These are phyloP conservation scores for Uromys caudimaculatus DNA, from an alignment of 2,797 vertebrate genomes.

Conservation along the genomic window DNA sequence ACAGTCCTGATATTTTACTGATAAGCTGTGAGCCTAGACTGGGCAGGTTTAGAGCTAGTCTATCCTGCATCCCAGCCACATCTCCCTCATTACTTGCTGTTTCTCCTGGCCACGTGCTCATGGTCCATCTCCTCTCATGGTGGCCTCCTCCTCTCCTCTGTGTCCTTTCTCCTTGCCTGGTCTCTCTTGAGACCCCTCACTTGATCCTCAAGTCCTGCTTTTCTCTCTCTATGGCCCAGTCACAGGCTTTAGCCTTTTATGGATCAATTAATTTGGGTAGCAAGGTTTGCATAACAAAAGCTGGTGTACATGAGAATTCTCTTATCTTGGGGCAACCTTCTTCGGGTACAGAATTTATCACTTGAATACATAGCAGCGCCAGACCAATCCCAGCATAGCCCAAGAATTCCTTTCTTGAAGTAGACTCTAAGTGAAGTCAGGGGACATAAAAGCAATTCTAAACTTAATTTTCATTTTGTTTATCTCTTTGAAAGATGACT, in stretches of 20 bases:
- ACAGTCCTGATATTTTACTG: background rate
- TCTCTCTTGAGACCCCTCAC: background rate
- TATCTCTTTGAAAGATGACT: constrained; percentile 5
- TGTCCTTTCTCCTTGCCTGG: background rate
- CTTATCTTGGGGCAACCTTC: background rate
- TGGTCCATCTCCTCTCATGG: background rate
- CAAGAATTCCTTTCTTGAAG: background rate
- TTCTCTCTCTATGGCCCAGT: background rate
- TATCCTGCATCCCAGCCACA: background rate
- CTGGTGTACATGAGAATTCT: background rate
- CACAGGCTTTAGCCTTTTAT: background rate
- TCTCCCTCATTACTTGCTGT: background rate
- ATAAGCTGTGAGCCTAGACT: background rate
- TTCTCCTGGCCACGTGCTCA: background rate
- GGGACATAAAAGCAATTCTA: background rate
- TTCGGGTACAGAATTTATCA: background rate
- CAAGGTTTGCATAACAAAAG: background rate
- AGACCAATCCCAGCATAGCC: background rate
- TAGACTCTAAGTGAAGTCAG: constrained; percentile 22
- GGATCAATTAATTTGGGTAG: background rate
- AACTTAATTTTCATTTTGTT: background rate
- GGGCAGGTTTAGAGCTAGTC: background rate
- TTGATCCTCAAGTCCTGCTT: background rate
- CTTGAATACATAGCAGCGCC: background rate
- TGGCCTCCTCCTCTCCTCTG: background rate